phyloP scores from a whole-genome alignment of 2,113 vertebrate species.

The Ophiodon elongatus region DNA sequence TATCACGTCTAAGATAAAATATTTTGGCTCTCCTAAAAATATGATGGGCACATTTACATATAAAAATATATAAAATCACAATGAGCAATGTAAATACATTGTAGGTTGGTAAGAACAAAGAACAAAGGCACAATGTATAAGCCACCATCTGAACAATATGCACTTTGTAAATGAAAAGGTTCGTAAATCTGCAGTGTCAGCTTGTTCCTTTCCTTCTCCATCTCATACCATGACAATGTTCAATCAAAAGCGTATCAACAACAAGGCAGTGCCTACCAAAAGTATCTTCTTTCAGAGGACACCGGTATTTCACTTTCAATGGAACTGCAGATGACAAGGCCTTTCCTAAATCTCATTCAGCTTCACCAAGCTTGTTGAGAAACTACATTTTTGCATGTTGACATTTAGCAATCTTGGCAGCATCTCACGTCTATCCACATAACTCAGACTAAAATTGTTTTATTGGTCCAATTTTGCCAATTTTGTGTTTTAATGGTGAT shows the following conservation, averaged over 20 bases:
- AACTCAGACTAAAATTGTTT: background rate
- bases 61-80: background rate
- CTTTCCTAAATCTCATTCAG: background rate
- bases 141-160: background rate
- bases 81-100: background rate
- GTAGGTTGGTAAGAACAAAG: background rate
- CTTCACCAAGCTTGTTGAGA: background rate
- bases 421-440: background rate
- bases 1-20: background rate
- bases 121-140: background rate
- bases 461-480: background rate
- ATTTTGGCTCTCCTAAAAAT: background rate
- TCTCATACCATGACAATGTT: background rate
- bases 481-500: background rate
- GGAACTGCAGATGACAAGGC: background rate
- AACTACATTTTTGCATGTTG: background rate
- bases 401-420: background rate
- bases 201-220: background rate
- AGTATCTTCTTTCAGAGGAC: background rate
- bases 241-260: background rate
- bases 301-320: background rate
- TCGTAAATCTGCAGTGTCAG: background rate
- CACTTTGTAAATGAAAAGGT: background rate
- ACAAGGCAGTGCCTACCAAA: background rate
- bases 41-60: background rate